Evolutionary conservation across 1,140 invertebrate species (phyloP), one percentile per base, ranked within the genome.

Genomic region (Nasonia longicornis): DNA sequence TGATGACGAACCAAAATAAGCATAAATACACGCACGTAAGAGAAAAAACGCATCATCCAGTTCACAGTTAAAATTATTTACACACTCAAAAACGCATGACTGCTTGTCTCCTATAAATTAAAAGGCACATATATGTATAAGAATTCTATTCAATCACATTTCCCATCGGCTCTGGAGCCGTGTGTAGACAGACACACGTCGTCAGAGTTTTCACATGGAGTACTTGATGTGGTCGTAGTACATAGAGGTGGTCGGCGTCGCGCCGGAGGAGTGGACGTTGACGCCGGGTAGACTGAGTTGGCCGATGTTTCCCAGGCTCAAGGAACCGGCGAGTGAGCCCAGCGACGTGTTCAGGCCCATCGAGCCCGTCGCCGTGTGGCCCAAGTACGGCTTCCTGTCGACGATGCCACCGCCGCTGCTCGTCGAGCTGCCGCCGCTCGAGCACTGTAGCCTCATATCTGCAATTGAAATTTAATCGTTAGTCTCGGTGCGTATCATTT

Each of bases 211-310:
- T 89, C 85, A 91, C 84, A 90, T 89, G 45, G 79, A 81, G 83
- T 90, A 90, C 73, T 91, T 91, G 76, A 90, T 86, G 82, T 87
- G 89, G 80, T 91, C 90, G 84, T 90, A 90, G 58, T 90, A 91
- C 85, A 89, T 86, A 14, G 84, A 82, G 8, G 70, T n/a, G 38
- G 74, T 7, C 0, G 76, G 42, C 10, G 86, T 80, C 45, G 85
- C 29, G 84, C 64, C 3, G 83, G 72, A 66, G 83, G 72, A 66
- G 84, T 45, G 83, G 86, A 71, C n/a, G 82, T 70, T 31, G 58
- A 75, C 73, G 42, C 86, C 86, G n/a, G 85, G 85, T 85, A 88
- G 85, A 35, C 86, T 86, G 26, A 90, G 67, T 14, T 86, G 86
- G 20, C 86, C 87, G 52, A 90, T 86, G 78, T 89, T 90, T 78